phyloP scores from a whole-genome alignment of 2,113 vertebrate genomes.

The Triplophysa dalaica region DNA sequence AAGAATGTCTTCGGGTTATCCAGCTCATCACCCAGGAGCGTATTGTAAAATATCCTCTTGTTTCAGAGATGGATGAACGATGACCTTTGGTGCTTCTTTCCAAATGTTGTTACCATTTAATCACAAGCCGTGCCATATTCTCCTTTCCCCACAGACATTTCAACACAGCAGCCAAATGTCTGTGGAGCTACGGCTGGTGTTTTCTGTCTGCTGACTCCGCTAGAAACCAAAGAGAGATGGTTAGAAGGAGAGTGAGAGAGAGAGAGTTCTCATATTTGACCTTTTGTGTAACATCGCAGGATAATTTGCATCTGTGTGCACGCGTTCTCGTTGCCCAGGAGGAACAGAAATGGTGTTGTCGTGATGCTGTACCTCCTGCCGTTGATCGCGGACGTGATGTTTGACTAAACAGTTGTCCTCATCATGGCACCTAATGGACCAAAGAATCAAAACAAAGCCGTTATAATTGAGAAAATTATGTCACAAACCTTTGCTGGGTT shows the following conservation, averaged over 20 bases:
- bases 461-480: too few species aligned
- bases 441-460: slow-evolving; percentile 56
- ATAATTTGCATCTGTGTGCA: slow-evolving; percentile 3
- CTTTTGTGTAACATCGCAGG: slow-evolving; percentile 45
- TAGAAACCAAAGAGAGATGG: not conserved
- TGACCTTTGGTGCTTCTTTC: slow-evolving; percentile 34
- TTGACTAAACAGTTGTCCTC: slow-evolving; percentile 67
- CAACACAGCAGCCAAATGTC: slow-evolving; percentile 18
- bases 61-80: slow-evolving; percentile 32
- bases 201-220: slow-evolving; percentile 50
- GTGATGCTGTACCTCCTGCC: not conserved
- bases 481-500: too few species aligned
- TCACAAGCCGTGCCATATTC: slow-evolving; percentile 15
- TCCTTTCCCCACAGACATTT: slow-evolving; percentile 25
- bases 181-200: slow-evolving; percentile 24
- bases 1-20: not conserved
- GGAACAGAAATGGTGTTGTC: not conserved
- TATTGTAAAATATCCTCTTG: slow-evolving; percentile 27
- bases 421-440: slow-evolving; percentile 53
- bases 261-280: slow-evolving; percentile 40
- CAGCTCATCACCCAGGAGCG: slow-evolving; percentile 10
- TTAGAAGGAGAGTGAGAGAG: not conserved
- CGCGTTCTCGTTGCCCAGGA: not conserved
- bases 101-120: slow-evolving; percentile 36
- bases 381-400: slow-evolving; percentile 69